Conservation (phyloP, 2,797 vertebrate species). For the Amblyopsis hoosieri region DNA sequence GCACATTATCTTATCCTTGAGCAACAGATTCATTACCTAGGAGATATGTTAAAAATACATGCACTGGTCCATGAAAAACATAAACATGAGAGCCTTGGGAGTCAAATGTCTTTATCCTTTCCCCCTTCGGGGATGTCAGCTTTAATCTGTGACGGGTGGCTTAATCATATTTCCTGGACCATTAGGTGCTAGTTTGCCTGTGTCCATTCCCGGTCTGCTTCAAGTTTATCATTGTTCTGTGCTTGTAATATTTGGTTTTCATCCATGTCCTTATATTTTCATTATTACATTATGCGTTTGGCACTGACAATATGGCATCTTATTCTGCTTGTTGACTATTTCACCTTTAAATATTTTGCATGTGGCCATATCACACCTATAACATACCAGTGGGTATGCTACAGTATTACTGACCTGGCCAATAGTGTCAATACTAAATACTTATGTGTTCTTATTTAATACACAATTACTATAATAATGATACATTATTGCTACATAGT, state of each 20-base stretch:
- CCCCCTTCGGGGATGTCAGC: constrained; percentile 27
- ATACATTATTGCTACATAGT: too few relatives aligned
- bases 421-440: not conserved
- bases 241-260: constrained; percentile 15
- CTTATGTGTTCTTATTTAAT: constrained; percentile 1
- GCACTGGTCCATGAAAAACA: constrained; percentile 46
- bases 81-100: constrained; percentile 55
- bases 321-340: constrained; percentile 11
- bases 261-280: not conserved
- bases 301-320: not conserved
- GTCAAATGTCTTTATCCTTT: constrained; percentile 57
- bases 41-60: constrained; percentile 54
- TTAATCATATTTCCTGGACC: constrained; percentile 61
- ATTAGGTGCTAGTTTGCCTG: constrained; percentile 50
- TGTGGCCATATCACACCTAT: constrained; percentile 20
- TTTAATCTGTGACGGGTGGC: constrained; percentile 42
- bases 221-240: constrained; percentile 13
- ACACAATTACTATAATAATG: not conserved
- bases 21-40: constrained; percentile 64
- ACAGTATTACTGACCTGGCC: not conserved
- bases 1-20: constrained; percentile 59
- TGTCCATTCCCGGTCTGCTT: constrained; percentile 14
- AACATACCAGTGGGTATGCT: not conserved
- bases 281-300: constrained; percentile 2
- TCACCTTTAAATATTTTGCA: not conserved